Evolutionary conservation across 2,888 invertebrate genomes (phyloP), one percentile per base, ranked within the genome.

Genomic region (Nephrotoma appendiculata): DNA sequence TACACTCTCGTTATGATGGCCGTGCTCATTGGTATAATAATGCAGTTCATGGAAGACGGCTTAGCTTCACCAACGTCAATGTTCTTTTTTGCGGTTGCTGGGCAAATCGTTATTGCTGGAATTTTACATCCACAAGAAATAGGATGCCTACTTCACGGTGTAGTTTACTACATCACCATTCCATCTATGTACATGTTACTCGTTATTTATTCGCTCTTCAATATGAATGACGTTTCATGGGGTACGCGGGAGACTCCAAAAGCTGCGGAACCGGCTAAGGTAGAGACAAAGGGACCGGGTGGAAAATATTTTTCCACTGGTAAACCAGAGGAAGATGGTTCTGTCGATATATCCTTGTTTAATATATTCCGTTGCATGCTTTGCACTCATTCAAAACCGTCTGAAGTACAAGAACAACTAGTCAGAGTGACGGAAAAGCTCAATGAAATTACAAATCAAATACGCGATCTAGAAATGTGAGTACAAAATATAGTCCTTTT

Each of bases 171-270:
- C 90, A 94, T 98, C 85, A 96, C 98, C 6, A 97, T 98, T 86
- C 98, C 98, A 0, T 96, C 97, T 88, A 98, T 98, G 96, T 98
- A 98, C 91, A 95, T 98, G 94, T 92, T 98, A 90, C 93, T 98
- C 86, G 95, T 98, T 88, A 96, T 98, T 87, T 98, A 97, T 90
- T 97, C 98, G 0, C 93, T 98, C 42, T 97, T 98, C 90, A 98
- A 98, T 91, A 93, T 98, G 92, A 97, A 98, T 91, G 96, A 97
- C 89, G 96, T 98, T 4, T 95, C 96, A 1, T 98, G 98, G 98
- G 98, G 98, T 5, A 98, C 98, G 0, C 93, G 98, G 87, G 98
- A 98, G 91, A 95, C 94, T 86, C 88, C 88, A 42, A 86, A 87
- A 57, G 57, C 57, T 5, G 45, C 41, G 3, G 19, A 41, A 42